Conservation (phyloP, 2,797 vertebrate genomes). For the Periparus ater region DNA sequence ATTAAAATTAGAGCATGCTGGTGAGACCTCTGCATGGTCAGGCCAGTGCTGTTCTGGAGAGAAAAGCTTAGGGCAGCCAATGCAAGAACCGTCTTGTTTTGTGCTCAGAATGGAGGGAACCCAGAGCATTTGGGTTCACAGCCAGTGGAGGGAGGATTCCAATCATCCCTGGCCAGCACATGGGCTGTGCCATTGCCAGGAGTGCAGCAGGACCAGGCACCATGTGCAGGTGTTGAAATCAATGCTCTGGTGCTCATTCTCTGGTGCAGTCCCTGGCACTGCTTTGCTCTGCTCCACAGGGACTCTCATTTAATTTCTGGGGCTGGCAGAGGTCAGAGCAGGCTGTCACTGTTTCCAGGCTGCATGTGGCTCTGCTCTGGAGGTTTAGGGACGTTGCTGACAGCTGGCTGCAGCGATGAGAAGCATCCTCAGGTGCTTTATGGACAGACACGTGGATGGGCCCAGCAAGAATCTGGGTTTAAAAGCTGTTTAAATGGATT, state of each 20-base stretch:
- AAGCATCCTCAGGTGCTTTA: neutral
- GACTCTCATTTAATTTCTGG: neutral
- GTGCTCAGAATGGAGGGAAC: neutral
- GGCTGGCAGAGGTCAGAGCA: neutral
- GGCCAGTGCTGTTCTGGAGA: neutral
- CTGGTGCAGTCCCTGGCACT: neutral
- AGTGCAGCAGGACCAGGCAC: neutral
- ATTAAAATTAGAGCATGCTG: neutral
- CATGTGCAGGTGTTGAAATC: rapidly evolving
- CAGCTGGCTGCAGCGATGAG: neutral
- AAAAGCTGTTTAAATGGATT: neutral
- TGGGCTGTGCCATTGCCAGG: neutral
- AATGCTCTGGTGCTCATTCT: rapidly evolving
- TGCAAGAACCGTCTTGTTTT: neutral
- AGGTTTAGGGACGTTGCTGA: neutral
- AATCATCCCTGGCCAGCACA: neutral
- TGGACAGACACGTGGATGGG: neutral
- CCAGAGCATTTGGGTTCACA: neutral
- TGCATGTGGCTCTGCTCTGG: neutral
- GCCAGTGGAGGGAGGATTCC: neutral
- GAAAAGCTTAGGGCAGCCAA: neutral
- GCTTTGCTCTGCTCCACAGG: neutral
- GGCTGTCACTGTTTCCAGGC: neutral
- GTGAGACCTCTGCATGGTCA: neutral
- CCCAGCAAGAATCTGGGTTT: neutral